phyloP scores from a whole-genome alignment of 2,888 invertebrate species.

The Melinopterus prodromus region DNA sequence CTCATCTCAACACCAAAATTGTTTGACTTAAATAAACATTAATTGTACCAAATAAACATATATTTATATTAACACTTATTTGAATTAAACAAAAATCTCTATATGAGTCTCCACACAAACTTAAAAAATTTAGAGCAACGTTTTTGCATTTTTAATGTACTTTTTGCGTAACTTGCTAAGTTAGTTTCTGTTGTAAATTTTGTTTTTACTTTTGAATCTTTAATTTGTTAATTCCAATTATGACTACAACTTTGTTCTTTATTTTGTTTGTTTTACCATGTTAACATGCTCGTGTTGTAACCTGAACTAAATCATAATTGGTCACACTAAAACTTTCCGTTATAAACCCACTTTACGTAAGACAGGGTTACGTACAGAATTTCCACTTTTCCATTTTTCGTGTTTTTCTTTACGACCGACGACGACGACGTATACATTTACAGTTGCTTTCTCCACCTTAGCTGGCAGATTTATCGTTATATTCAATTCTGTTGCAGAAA shows the following conservation, averaged over 20 bases:
- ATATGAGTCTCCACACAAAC: too few species aligned
- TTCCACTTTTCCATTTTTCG: not conserved
- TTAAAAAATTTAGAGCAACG: too few species aligned
- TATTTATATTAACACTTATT: too few species aligned
- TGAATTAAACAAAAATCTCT: too few species aligned
- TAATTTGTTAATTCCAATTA: too few species aligned
- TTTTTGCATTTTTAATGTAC: too few species aligned
- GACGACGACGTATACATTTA: not conserved
- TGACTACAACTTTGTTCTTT: not conserved
- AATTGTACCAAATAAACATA: too few species aligned
- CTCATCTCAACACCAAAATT: too few species aligned
- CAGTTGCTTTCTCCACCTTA: conserved; percentile 21
- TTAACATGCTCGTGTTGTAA: not conserved
- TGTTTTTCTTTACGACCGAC: not conserved
- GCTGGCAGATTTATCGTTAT: conserved; percentile 21
- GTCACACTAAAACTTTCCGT: not conserved
- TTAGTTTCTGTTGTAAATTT: too few species aligned
- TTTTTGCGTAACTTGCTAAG: too few species aligned
- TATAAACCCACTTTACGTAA: not conserved
- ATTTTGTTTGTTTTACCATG: not conserved
- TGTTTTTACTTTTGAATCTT: too few species aligned
- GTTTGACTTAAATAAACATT: too few species aligned
- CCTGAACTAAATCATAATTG: not conserved
- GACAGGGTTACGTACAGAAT: not conserved
- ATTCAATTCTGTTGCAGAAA: conserved; percentile 23